phyloP scores from a whole-genome alignment of 2,888 invertebrate genomes.

The Hedya salicella region DNA sequence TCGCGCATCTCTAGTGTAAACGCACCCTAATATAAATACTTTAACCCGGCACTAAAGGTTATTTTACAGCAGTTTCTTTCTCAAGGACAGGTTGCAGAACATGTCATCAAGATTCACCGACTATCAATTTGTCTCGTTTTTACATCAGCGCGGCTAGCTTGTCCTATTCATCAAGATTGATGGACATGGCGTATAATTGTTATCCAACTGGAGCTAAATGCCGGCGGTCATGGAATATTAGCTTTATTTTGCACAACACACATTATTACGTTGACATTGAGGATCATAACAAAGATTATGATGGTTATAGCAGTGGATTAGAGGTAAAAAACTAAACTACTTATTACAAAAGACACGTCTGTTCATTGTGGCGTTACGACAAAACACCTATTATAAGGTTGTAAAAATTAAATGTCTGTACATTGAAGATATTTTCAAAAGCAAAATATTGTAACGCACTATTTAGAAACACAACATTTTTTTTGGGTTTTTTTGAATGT shows the following conservation, averaged over 20 bases:
- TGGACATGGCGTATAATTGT: constrained; percentile 32
- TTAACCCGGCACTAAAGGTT: too few species aligned
- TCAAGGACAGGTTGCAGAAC: constrained; percentile 34
- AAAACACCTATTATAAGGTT: too few species aligned
- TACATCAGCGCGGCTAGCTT: constrained; percentile 18
- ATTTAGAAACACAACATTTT: too few species aligned
- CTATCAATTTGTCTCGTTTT: constrained; percentile 41
- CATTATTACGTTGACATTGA: constrained; percentile 34
- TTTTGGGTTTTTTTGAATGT: too few species aligned
- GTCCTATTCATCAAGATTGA: constrained; percentile 37
- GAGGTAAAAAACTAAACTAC: constrained; percentile 2
- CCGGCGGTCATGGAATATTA: constrained; percentile 27
- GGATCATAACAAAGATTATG: constrained; percentile 13
- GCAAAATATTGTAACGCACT: too few species aligned
- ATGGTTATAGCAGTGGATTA: constrained; percentile 10
- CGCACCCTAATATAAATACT: too few species aligned
- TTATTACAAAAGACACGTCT: not conserved
- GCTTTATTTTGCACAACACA: constrained; percentile 26
- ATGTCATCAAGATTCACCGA: constrained; percentile 24
- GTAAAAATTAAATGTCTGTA: too few species aligned
- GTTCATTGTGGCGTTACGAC: not conserved
- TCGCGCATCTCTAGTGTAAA: too few species aligned
- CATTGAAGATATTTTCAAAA: too few species aligned
- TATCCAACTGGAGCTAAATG: constrained; percentile 32
- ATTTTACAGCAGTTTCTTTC: too few species aligned